Conservation (phyloP, 2,113 vertebrate species). For the Nothocercus nigrocapillus region DNA sequence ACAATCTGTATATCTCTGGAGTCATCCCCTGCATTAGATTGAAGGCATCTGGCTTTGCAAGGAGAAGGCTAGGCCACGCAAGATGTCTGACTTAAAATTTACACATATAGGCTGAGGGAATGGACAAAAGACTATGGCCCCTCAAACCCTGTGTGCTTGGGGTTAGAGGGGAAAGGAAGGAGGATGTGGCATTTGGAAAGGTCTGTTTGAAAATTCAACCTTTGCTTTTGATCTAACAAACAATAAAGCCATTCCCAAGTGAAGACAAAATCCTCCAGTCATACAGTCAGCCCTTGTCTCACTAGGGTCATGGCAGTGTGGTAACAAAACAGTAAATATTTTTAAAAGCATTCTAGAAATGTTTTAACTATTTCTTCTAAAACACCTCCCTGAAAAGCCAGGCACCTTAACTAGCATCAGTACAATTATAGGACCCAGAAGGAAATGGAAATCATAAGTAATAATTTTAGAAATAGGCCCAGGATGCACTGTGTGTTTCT, state of each 20-base stretch:
- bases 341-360: not conserved
- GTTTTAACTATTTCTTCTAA: not conserved
- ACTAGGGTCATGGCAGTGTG: not conserved
- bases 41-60: not conserved
- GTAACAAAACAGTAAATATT: not conserved
- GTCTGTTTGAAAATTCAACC: not conserved
- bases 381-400: not conserved
- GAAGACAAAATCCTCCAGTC: not conserved
- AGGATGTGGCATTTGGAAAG: not conserved
- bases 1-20: not conserved
- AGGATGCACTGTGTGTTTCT: not conserved
- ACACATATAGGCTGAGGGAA: not conserved
- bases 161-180: not conserved
- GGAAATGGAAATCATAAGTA: constrained; percentile 13
- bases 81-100: not conserved
- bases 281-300: not conserved
- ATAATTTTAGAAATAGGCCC: constrained; percentile 31
- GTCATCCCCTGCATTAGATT: not conserved
- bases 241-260: not conserved
- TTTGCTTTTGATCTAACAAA: not conserved
- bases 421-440: not conserved
- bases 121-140: not conserved
- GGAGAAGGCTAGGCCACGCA: not conserved
- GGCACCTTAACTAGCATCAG: not conserved
- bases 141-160: not conserved